phyloP scores from a whole-genome alignment of 2,888 invertebrate species.

The Heliconius cydno region DNA sequence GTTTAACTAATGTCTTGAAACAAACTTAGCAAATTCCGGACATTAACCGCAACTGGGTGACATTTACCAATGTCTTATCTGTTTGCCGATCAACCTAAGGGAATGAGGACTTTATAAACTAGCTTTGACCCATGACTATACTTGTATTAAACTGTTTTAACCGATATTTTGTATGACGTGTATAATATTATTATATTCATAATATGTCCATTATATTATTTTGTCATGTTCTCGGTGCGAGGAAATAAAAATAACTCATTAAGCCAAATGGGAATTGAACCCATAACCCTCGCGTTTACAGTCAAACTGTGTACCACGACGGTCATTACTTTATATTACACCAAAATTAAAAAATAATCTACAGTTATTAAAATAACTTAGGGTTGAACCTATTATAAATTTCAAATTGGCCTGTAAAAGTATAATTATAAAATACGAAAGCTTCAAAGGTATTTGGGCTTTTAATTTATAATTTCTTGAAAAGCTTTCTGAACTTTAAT shows the following conservation, averaged over 20 bases:
- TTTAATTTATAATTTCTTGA: not conserved
- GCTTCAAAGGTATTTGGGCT: constrained; percentile 5
- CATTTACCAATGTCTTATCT: constrained; percentile 20
- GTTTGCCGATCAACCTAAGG: constrained; percentile 5
- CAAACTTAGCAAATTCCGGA: constrained; percentile 7
- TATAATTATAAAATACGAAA: not conserved
- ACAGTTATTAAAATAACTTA: not conserved
- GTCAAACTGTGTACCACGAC: not conserved
- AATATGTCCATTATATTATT: too few species aligned
- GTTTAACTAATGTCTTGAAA: constrained; percentile 4
- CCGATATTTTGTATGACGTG: not conserved
- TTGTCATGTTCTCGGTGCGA: not conserved
- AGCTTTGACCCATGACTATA: not conserved
- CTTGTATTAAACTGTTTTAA: not conserved
- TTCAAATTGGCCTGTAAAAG: not conserved
- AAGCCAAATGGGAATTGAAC: not conserved
- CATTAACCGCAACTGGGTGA: not conserved
- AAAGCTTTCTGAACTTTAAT: constrained; percentile 2
- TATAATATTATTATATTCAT: too few species aligned
- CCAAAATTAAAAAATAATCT: not conserved
- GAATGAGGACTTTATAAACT: constrained; percentile 1
- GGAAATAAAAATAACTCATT: not conserved
- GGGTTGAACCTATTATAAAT: not conserved
- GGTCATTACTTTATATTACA: not conserved
- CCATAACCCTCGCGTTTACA: not conserved